A percentile compares a stretch with the other conserved stretches of the same genome.
phyloP scores from a whole-genome alignment of 2,888 invertebrate genomes.

The Synanthedon andrenaeformis region DNA sequence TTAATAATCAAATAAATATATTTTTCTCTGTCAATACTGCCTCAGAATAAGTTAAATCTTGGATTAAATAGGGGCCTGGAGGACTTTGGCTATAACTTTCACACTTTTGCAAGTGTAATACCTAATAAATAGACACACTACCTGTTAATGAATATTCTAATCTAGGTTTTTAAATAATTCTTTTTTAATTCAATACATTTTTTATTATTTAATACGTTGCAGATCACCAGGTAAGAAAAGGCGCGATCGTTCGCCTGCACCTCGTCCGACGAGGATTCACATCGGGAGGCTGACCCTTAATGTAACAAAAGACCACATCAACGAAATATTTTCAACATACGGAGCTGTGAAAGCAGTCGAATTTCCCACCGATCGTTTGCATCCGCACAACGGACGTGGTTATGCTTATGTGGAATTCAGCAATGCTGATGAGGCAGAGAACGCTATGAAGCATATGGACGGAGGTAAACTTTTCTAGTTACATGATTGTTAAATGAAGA shows the following conservation, averaged over 20 bases:
- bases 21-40: too few species aligned
- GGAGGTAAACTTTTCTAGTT: conserved; percentile 74
- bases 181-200: background rate
- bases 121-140: too few species aligned
- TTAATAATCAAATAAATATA: too few species aligned
- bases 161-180: too few species aligned
- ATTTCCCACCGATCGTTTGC: conserved; percentile 88
- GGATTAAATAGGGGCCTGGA: too few species aligned
- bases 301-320: conserved; percentile 89
- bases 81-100: background rate
- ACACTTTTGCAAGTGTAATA: background rate
- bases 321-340: conserved; percentile 92
- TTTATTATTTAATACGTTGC: conserved; percentile 1
- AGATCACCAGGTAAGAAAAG: conserved; percentile 75
- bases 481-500: background rate
- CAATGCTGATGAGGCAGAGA: conserved; percentile 95
- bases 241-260: conserved; percentile 89
- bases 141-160: background rate
- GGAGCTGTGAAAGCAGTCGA: conserved; percentile 90
- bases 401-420: conserved; percentile 96
- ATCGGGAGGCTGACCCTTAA: conserved; percentile 93
- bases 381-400: conserved; percentile 89
- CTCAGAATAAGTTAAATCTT: too few species aligned
- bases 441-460: conserved; percentile 99
- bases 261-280: conserved; percentile 93